phyloP scores from a whole-genome alignment of 2,113 vertebrate species.

The Nettapus auritus region DNA sequence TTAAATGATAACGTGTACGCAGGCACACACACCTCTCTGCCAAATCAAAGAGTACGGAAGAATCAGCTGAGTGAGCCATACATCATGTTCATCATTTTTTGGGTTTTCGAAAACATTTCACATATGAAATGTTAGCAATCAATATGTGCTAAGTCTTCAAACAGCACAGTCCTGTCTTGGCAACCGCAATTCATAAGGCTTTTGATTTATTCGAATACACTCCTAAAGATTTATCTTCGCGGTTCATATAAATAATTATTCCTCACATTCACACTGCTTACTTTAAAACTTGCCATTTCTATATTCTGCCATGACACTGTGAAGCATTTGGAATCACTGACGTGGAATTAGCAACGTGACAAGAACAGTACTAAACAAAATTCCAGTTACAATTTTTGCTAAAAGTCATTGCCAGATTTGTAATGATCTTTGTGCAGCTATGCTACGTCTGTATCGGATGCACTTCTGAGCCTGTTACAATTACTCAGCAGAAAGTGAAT shows the following conservation, averaged over 20 bases:
- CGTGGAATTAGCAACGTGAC: background rate
- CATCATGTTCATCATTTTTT: background rate
- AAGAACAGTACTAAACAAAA: constrained; percentile 15
- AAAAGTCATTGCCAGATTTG: constrained; percentile 53
- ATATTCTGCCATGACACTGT: background rate
- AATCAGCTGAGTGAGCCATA: background rate
- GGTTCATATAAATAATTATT: constrained; percentile 16
- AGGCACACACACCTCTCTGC: background rate
- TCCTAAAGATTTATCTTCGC: background rate
- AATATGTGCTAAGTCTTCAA: background rate
- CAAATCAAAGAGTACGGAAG: constrained; percentile 1
- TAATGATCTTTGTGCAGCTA: constrained; percentile 20
- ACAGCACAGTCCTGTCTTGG: background rate
- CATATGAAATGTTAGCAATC: background rate
- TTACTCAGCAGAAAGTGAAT: constrained; percentile 26
- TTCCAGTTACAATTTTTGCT: constrained; percentile 37
- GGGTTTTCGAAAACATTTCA: background rate
- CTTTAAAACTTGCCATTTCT: background rate
- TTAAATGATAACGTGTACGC: background rate
- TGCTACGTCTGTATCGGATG: constrained; percentile 22
- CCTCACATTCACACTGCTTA: background rate
- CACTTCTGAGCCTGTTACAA: constrained; percentile 4
- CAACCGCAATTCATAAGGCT: background rate
- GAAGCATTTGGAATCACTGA: background rate
- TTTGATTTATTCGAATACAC: background rate